Conservation (phyloP, 2,797 vertebrate species). For the Notamacropus eugenii region DNA sequence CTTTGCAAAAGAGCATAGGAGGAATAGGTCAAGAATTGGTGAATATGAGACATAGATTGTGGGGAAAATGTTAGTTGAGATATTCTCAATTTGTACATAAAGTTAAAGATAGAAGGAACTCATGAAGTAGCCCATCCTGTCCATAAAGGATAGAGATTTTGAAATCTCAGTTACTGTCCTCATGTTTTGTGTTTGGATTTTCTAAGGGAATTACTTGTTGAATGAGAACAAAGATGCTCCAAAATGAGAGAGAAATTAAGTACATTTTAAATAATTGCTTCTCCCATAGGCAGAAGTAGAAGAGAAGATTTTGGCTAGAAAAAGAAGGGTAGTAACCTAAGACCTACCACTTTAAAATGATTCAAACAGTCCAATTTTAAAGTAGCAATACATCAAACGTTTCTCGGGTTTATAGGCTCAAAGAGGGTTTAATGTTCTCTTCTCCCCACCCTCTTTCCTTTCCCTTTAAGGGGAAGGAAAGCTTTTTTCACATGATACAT, state of each 20-base stretch:
- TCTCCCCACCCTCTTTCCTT: neutral
- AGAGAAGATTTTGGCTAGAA: neutral
- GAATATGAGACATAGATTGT: neutral
- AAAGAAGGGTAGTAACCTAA: conserved; percentile 17
- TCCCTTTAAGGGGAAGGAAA: neutral
- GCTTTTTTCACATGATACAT: neutral
- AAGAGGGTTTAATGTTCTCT: neutral
- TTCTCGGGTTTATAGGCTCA: too few relatives aligned
- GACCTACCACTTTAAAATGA: conserved; percentile 1
- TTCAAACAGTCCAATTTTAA: neutral
- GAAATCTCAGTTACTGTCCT: neutral
- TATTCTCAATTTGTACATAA: neutral
- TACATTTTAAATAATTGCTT: neutral
- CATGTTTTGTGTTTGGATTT: neutral
- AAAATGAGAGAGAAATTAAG: neutral
- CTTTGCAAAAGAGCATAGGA: neutral
- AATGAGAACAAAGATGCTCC: neutral
- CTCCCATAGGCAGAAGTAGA: neutral
- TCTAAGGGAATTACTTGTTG: accelerated
- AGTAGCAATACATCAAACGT: accelerated
- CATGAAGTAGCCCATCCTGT: neutral
- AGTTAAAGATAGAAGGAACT: neutral
- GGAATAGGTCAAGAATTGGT: accelerated
- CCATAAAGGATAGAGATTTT: neutral
- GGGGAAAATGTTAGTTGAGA: neutral